Evolutionary conservation across 2,797 vertebrate species (phyloP).

Genomic region (Microtus obscurus): DNA sequence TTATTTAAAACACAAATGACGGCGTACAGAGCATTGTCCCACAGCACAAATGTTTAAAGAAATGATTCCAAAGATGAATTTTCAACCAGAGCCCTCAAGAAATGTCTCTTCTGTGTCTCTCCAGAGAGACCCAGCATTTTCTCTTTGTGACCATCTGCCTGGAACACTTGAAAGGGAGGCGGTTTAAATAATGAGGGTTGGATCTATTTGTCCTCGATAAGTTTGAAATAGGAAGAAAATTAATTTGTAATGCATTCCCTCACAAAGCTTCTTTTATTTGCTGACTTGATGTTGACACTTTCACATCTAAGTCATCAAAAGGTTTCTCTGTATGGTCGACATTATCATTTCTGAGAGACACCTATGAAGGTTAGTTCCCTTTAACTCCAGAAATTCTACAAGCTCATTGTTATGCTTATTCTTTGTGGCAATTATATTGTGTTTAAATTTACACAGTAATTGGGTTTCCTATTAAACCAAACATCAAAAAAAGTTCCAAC

Average conservation of each 20-base stretch:
- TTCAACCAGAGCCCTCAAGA: slow-evolving; percentile 88
- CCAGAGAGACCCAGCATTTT: slow-evolving; percentile 85
- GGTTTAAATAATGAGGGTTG: slow-evolving; percentile 87
- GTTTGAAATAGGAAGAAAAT: slow-evolving; percentile 81
- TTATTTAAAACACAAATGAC: no score
- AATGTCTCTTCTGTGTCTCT: slow-evolving; percentile 88
- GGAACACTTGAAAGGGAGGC: slow-evolving; percentile 83
- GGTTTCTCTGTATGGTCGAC: slow-evolving; percentile 63
- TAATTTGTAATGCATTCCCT: slow-evolving; percentile 79
- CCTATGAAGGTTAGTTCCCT: slow-evolving; percentile 81
- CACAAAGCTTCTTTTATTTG: slow-evolving; percentile 76
- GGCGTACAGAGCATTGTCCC: no score
- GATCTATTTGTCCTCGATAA: slow-evolving; percentile 71
- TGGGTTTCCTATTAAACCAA: slow-evolving; percentile 85
- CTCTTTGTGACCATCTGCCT: slow-evolving; percentile 86
- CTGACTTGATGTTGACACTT: no score
- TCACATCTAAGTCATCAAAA: no score
- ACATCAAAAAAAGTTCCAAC: not conserved
- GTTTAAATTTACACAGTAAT: slow-evolving; percentile 86
- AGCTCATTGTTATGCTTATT: slow-evolving; percentile 83
- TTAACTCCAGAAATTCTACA: slow-evolving; percentile 77
- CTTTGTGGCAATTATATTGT: slow-evolving; percentile 82
- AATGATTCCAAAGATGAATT: slow-evolving; percentile 87
- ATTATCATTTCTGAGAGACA: slow-evolving; percentile 82
- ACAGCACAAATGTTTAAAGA: slow-evolving; percentile 87